Percentiles rank a stretch among this genome's conserved stretches.
Conservation (phyloP, 2,888 invertebrate species). For the Andrena marginata region DNA sequence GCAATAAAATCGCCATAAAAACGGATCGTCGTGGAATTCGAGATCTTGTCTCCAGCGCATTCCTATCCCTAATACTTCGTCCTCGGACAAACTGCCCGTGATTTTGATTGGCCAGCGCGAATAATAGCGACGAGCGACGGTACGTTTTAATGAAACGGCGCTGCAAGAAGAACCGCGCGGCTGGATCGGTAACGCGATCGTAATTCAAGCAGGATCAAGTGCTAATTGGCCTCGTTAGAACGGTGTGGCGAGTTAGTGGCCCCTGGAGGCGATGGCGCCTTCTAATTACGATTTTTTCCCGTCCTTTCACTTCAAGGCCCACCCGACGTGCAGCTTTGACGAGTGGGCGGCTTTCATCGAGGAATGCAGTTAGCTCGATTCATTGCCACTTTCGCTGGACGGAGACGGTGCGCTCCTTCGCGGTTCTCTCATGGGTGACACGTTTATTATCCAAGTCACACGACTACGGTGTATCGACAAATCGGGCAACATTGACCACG, state of each 20-base stretch:
- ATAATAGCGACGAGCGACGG: slow-evolving; percentile 31
- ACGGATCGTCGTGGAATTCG: slow-evolving; percentile 34
- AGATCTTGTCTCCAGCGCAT: slow-evolving; percentile 44
- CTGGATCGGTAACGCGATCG: slow-evolving; percentile 71
- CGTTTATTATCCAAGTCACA: slow-evolving; percentile 12
- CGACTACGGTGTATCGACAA: neutral
- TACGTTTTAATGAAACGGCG: slow-evolving; percentile 50
- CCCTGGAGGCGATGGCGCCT: slow-evolving; percentile 66
- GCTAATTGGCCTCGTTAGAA: slow-evolving; percentile 79
- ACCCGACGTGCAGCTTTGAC: slow-evolving; percentile 29
- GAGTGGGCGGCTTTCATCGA: slow-evolving; percentile 63
- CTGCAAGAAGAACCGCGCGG: slow-evolving; percentile 9
- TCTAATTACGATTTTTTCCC: slow-evolving; percentile 72
- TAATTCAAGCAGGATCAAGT: slow-evolving; percentile 81
- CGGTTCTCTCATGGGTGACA: neutral
- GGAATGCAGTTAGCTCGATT: slow-evolving; percentile 59
- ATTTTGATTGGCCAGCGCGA: slow-evolving; percentile 39
- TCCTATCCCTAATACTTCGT: slow-evolving; percentile 37
- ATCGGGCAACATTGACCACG: no score
- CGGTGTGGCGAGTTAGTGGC: slow-evolving; percentile 61
- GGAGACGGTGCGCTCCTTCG: slow-evolving; percentile 1
- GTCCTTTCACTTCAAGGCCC: neutral
- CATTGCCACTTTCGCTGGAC: slow-evolving; percentile 50
- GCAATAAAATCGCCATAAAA: slow-evolving; percentile 52
- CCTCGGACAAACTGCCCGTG: slow-evolving; percentile 23